These are phyloP conservation scores for Acanthurus lineatus DNA, from an alignment of 2,797 vertebrate species.

Conservation along the genomic window DNA sequence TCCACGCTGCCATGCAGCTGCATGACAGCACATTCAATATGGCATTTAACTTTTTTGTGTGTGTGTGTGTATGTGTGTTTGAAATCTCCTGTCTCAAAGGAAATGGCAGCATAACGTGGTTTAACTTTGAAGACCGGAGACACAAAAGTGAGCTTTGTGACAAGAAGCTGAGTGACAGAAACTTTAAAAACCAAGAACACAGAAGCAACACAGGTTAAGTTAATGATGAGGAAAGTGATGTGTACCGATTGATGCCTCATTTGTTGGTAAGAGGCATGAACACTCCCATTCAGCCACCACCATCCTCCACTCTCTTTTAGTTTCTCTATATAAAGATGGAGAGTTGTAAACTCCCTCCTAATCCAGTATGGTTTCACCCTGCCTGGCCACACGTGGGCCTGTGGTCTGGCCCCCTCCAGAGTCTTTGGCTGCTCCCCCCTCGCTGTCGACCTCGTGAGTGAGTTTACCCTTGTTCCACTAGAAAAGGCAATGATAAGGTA, in stretches of 20 bases:
- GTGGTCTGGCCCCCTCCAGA: constrained; percentile 54
- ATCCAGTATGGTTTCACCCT: constrained; percentile 61
- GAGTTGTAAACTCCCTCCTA: constrained; percentile 46
- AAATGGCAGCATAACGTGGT: constrained; percentile 1
- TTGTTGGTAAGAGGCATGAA: constrained; percentile 41
- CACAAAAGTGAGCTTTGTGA: background rate
- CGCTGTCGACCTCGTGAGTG: constrained; percentile 61
- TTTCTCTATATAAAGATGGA: constrained; percentile 56
- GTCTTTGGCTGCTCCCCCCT: constrained; percentile 25
- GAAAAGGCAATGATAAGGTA: constrained; percentile 79
- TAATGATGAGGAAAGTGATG: constrained; percentile 34
- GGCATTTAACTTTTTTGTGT: background rate
- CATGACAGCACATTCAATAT: background rate
- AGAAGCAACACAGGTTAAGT: background rate
- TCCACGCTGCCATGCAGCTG: background rate
- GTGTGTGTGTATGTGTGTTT: background rate
- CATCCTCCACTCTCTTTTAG: constrained; percentile 30
- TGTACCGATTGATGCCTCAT: constrained; percentile 44
- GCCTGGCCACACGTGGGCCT: constrained; percentile 73
- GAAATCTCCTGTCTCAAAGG: background rate
- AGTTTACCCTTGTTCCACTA: constrained; percentile 81
- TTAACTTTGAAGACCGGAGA: constrained; percentile 5
- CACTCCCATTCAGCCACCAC: constrained; percentile 34
- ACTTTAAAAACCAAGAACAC: no score
- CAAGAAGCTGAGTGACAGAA: background rate